These are phyloP conservation scores for Passer domesticus DNA, from an alignment of 2,113 vertebrate species.

Conservation along the genomic window DNA sequence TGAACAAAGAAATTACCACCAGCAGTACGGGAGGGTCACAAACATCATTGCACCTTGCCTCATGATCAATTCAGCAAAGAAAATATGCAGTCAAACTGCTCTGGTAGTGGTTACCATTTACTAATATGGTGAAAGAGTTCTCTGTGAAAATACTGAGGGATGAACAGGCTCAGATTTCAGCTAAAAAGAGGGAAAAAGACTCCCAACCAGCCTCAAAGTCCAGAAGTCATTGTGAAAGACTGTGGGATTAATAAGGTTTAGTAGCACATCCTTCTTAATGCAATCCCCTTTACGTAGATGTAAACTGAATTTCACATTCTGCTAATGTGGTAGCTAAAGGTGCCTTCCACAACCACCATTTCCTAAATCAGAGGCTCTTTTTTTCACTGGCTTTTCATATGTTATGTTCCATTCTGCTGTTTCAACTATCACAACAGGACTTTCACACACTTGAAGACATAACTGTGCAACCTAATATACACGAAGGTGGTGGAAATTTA, in stretches of 20 bases:
- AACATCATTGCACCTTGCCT: not conserved
- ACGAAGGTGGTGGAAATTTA: not conserved
- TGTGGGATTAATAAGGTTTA: rapidly evolving
- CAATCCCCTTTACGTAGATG: not conserved
- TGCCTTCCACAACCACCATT: not conserved
- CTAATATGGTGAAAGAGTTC: not conserved
- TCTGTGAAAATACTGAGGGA: not conserved
- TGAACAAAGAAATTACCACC: not conserved
- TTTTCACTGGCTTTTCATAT: not conserved
- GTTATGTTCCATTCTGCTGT: not conserved
- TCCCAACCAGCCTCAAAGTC: not conserved
- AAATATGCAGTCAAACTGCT: not conserved
- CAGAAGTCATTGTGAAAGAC: not conserved
- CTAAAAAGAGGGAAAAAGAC: not conserved
- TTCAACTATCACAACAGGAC: not conserved
- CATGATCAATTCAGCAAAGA: too few relatives aligned
- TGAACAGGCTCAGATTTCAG: not conserved
- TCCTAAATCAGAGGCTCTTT: not conserved
- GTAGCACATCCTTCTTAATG: not conserved
- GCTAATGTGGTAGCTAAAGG: not conserved
- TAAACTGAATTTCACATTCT: not conserved
- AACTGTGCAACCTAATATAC: not conserved
- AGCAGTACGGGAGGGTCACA: not conserved
- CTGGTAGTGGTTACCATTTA: not conserved
- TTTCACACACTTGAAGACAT: not conserved